Percentiles rank a stretch among this genome's conserved stretches.
Conservation (phyloP, 2,797 vertebrate species). For the Pygocentrus nattereri region DNA sequence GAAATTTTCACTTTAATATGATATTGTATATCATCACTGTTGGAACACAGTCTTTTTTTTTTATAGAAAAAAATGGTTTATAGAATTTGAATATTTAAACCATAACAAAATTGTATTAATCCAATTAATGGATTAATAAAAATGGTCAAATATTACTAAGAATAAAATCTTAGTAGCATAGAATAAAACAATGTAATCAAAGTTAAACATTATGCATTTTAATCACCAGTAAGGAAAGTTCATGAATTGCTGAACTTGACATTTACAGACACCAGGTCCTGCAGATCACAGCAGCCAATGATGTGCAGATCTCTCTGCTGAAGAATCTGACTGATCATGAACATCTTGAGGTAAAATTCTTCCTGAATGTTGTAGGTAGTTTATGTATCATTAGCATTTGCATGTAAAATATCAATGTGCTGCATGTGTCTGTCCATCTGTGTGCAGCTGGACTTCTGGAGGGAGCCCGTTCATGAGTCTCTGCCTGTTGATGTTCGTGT, state of each 20-base stretch:
- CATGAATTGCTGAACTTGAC: neutral
- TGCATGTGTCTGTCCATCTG: neutral
- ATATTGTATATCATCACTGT: too few species aligned
- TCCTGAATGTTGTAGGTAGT: neutral
- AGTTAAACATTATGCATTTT: too few species aligned
- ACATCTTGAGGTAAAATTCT: conserved; percentile 77
- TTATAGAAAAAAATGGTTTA: too few species aligned
- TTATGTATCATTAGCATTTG: neutral
- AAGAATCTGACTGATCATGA: conserved; percentile 79
- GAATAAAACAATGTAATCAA: too few species aligned
- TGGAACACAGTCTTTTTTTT: too few species aligned
- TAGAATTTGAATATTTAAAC: too few species aligned
- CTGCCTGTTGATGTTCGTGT: conserved; percentile 85
- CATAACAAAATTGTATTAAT: too few species aligned
- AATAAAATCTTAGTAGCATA: too few species aligned
- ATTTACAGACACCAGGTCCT: conserved; percentile 88
- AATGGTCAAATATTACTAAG: too few species aligned
- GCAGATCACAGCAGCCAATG: conserved; percentile 74
- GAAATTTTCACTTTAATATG: too few species aligned
- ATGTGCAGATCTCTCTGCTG: conserved; percentile 79
- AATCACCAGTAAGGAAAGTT: neutral
- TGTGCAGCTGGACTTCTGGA: conserved; percentile 91
- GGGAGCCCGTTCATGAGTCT: conserved; percentile 59
- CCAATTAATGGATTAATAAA: too few species aligned
- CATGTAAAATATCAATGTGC: too few species aligned